Base-by-base conservation (phyloP, 2,888 invertebrate species). In the Neoaliturus tenellus region DNA sequence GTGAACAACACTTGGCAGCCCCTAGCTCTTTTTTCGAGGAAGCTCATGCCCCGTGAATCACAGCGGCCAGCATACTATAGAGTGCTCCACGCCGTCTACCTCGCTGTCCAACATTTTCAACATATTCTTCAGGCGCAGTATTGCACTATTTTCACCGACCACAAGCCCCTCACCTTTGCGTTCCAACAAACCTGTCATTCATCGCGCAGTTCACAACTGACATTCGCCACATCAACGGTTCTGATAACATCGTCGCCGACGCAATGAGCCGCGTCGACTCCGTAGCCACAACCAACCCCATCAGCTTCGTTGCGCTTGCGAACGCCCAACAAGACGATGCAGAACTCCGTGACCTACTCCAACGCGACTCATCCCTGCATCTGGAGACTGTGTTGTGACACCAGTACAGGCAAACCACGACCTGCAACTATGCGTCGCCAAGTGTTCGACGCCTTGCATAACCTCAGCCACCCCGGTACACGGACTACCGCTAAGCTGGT, bases 51-150 rank as follows among this genome's bases (percentile, higher is more conserved):
- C 5, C 82, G 89, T 0, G 88, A 91, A 84, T 71, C 41, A n/a
- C 90, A 89, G 10, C 91, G 90, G 69, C 89, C 51, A 14, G 41
- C 85, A 0, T 85, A 83, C n/a, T n/a, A n/a, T n/a, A n/a, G n/a
- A n/a, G n/a, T n/a, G n/a, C n/a, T n/a, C n/a, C 55, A 17, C n/a
- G 55, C 55, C 6, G 23, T 55, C 23, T 55, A 55, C 55, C 23
- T 55, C n/a, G 55, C 55, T 55, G 10, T 55, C 20, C n/a, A 55
- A n/a, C 71, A 44, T 28, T 85, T 85, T 25, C 31, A 31, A 17
- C 41, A 55, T 28, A 23, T 81, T n/a, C 39, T 85, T 2, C 81
- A 85, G 81, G 85, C 80, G n/a, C 17, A 80, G 12, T 23, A 67
- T 6, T 83, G 75, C 71, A 10, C 14, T 5, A 71, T 85, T 48